Evolutionary conservation across 2,888 invertebrate genomes (phyloP).

Genomic region (Thymelicus sylvestris): DNA sequence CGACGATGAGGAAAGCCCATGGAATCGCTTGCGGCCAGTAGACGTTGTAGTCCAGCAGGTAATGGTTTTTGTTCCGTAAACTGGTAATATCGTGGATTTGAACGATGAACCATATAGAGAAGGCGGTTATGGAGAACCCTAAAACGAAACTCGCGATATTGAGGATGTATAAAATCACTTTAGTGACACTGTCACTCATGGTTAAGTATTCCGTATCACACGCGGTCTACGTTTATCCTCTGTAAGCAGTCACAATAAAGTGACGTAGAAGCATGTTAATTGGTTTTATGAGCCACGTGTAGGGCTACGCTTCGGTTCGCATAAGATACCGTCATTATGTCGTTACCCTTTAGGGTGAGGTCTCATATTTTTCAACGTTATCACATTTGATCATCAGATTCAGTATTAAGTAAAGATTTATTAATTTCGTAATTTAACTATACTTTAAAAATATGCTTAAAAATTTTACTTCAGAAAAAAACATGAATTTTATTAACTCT

Average conservation of each 20-base stretch:
- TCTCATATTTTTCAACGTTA: too few relatives aligned
- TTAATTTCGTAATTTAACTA: too few relatives aligned
- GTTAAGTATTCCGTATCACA: constrained; percentile 39
- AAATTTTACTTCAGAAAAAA: too few relatives aligned
- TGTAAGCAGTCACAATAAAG: constrained; percentile 55
- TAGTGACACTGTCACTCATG: constrained; percentile 49
- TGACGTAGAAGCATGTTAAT: constrained; percentile 53
- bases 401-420: too few relatives aligned
- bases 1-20: constrained; percentile 71
- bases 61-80: constrained; percentile 71
- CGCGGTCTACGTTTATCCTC: constrained; percentile 44
- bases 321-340: neutral
- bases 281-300: constrained; percentile 53
- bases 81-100: constrained; percentile 64
- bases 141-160: constrained; percentile 62
- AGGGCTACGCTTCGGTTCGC: constrained; percentile 8
- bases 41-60: constrained; percentile 72
- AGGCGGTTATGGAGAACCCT: constrained; percentile 59
- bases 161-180: constrained; percentile 54
- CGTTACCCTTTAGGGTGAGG: too few relatives aligned
- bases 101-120: constrained; percentile 70
- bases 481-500: too few relatives aligned
- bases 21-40: constrained; percentile 79
- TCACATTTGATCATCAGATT: too few relatives aligned
- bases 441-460: too few relatives aligned